phyloP scores from a whole-genome alignment of 2,888 invertebrate genomes.

The Dugesia japonica region DNA sequence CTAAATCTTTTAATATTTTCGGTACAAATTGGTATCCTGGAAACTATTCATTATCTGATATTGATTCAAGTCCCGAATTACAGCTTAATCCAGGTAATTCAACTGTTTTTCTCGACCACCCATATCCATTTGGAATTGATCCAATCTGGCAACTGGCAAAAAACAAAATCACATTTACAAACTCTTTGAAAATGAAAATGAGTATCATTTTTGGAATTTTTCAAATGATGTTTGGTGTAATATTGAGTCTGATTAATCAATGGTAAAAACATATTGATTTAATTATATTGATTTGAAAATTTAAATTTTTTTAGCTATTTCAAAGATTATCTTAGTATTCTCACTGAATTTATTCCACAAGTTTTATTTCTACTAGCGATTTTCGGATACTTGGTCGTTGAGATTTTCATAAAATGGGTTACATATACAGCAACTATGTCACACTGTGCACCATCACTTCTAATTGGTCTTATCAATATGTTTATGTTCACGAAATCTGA shows the following conservation, averaged over 20 bases:
- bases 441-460: constrained; percentile 76
- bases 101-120: constrained; percentile 43
- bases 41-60: constrained; percentile 24
- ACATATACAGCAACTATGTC: constrained; percentile 50
- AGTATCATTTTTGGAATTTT: constrained; percentile 84
- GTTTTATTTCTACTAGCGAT: constrained; percentile 71
- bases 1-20: constrained; percentile 88
- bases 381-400: constrained; percentile 81
- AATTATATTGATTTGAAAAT: no score
- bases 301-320: constrained; percentile 43
- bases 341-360: constrained; percentile 88
- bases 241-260: constrained; percentile 55
- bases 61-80: not conserved
- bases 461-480: constrained; percentile 57
- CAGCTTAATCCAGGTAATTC: constrained; percentile 33
- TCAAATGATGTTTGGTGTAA: constrained; percentile 89
- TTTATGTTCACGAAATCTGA: no score
- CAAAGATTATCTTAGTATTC: constrained; percentile 56
- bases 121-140: constrained; percentile 78
- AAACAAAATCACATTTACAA: constrained; percentile 80
- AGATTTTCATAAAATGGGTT: constrained; percentile 93
- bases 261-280: no score
- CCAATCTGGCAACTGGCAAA: constrained; percentile 57
- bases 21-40: constrained; percentile 64
- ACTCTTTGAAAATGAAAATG: constrained; percentile 83